Evolutionary conservation across 2,113 vertebrate species (phyloP).

Genomic region (Clarias macrocephalus): DNA sequence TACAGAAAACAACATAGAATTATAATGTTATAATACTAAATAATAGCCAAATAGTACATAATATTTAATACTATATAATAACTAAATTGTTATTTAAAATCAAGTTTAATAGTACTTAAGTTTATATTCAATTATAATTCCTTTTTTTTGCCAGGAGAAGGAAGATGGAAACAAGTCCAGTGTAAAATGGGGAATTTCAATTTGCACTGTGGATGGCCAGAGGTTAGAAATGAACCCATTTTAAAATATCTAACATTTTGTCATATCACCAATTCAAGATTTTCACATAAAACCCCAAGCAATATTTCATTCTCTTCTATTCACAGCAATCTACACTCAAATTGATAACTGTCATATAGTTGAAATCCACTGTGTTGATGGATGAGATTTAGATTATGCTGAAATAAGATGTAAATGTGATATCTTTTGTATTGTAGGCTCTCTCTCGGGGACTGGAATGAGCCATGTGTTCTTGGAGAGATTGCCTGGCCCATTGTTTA

Average conservation of each 20-base stretch:
- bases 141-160: slow-evolving; percentile 53
- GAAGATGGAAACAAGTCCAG: slow-evolving; percentile 40
- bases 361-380: slow-evolving; percentile 2
- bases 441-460: slow-evolving; percentile 67
- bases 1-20: neutral
- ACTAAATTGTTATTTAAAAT: neutral
- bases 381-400: slow-evolving; percentile 18
- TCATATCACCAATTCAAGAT: neutral
- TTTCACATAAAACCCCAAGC: neutral
- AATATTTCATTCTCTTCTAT: neutral
- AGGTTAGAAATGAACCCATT: slow-evolving; percentile 53
- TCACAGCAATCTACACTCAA: neutral
- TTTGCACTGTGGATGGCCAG: slow-evolving; percentile 73
- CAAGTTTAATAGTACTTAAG: neutral
- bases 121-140: neutral
- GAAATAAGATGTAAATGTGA: slow-evolving; percentile 9
- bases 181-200: slow-evolving; percentile 67
- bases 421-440: slow-evolving; percentile 51
- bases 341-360: neutral
- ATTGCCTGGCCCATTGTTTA: slow-evolving; percentile 67
- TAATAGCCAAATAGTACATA: no score
- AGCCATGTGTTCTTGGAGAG: slow-evolving; percentile 62
- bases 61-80: neutral
- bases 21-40: no score
- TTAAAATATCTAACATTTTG: neutral